These are phyloP conservation scores for Drosophila serrata DNA, from an alignment of 1,140 invertebrate species.

Conservation along the genomic window DNA sequence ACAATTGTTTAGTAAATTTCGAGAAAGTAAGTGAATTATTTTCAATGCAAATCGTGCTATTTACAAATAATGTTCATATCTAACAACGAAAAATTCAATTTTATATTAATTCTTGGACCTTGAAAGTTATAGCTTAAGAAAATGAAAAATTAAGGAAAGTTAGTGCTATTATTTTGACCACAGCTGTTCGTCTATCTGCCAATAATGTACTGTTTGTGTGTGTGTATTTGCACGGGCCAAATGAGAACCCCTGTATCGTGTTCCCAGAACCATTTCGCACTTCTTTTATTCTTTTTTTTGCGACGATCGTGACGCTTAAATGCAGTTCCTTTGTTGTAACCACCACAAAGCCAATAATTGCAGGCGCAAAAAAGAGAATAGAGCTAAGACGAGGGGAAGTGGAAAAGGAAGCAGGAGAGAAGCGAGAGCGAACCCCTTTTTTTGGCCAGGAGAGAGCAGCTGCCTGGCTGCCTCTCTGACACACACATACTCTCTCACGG, in stretches of 20 bases:
- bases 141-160: no score
- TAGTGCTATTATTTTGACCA: slow-evolving; percentile 3
- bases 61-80: accelerated
- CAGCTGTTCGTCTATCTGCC: slow-evolving; percentile 1
- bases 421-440: slow-evolving; percentile 25
- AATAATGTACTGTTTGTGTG: background rate
- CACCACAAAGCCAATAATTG: slow-evolving; percentile 52
- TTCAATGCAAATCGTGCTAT: no score
- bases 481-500: slow-evolving; percentile 8
- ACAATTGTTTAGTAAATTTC: no score
- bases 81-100: no score
- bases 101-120: no score
- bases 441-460: slow-evolving; percentile 46
- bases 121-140: no score
- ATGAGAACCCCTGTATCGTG: slow-evolving; percentile 25
- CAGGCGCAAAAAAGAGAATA: slow-evolving; percentile 30
- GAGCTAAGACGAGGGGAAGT: slow-evolving; percentile 11
- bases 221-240: slow-evolving; percentile 24
- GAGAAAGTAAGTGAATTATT: background rate
- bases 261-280: slow-evolving; percentile 50
- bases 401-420: slow-evolving; percentile 10
- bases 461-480: slow-evolving; percentile 12
- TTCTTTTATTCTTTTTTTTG: slow-evolving; percentile 31
- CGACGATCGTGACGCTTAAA: slow-evolving; percentile 41
- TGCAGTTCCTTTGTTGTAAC: slow-evolving; percentile 54